A percentile compares a stretch with the other conserved stretches of the same genome.
phyloP scores from a whole-genome alignment of 1,140 invertebrate species.

The Helicoverpa armigera region DNA sequence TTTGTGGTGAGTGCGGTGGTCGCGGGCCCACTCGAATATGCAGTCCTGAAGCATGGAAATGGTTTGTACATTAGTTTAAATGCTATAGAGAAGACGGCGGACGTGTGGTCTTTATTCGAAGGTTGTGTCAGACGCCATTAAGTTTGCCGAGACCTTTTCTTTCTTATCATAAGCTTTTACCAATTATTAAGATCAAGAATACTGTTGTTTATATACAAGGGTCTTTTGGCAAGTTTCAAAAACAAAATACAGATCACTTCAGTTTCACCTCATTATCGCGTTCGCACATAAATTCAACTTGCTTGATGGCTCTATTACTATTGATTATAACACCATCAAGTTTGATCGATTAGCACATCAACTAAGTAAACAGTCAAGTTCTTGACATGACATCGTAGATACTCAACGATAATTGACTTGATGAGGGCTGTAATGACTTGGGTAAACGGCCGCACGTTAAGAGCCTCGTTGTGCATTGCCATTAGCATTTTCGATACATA shows the following conservation, averaged over 20 bases:
- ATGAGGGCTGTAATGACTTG: slow-evolving; percentile 23
- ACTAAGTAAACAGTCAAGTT: slow-evolving; percentile 25
- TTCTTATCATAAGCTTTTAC: no score
- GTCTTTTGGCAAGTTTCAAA: no score
- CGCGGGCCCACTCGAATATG: slow-evolving; percentile 88
- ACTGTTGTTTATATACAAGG: no score
- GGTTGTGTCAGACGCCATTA: no score
- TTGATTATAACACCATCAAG: no score
- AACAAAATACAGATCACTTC: no score
- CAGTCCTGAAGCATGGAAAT: slow-evolving; percentile 68
- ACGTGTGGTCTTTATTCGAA: no score
- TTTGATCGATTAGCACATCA: slow-evolving; percentile 13
- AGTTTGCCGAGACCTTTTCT: no score
- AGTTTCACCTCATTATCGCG: no score
- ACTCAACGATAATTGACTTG: slow-evolving; percentile 12
- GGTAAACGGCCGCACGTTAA: slow-evolving; percentile 5
- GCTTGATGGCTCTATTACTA: no score
- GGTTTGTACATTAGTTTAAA: not conserved
- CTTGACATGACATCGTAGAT: slow-evolving; percentile 13
- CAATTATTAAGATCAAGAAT: no score
- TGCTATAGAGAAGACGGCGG: not conserved
- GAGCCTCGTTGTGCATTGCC: not conserved
- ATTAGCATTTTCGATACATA: slow-evolving; percentile 10
- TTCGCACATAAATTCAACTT: no score
- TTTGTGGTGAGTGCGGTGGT: slow-evolving; percentile 94